Percentiles rank a stretch among this genome's conserved stretches.
phyloP scores from a whole-genome alignment of 2,113 vertebrate genomes.

The Cyprinodon variegatus region DNA sequence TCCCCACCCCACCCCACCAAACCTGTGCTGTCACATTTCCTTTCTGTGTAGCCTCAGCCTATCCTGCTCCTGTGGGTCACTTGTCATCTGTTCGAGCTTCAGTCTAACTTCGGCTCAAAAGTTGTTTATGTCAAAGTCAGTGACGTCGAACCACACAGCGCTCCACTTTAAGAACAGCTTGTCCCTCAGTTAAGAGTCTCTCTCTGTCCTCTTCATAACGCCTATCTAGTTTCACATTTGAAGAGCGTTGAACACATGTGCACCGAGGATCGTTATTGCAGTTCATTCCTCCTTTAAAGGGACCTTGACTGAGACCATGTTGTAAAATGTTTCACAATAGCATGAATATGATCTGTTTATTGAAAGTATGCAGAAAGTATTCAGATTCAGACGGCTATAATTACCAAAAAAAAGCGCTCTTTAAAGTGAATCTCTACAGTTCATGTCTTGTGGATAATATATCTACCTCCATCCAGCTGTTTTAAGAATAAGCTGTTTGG shows the following conservation, averaged over 20 bases:
- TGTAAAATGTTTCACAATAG: neutral
- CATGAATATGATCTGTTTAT: neutral
- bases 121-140: conserved; percentile 40
- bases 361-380: neutral
- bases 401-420: too few species aligned
- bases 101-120: conserved; percentile 23
- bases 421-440: too few species aligned
- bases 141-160: conserved; percentile 26
- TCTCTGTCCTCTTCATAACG: conserved; percentile 10
- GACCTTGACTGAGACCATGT: neutral
- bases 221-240: conserved; percentile 43
- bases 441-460: too few species aligned
- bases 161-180: conserved; percentile 57
- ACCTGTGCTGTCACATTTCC: conserved; percentile 14
- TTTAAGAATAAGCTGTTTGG: too few species aligned
- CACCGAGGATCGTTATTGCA: conserved; percentile 6
- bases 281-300: conserved; percentile 21
- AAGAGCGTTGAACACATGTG: neutral
- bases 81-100: conserved; percentile 18
- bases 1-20: neutral
- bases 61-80: conserved; percentile 18
- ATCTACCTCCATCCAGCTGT: too few species aligned
- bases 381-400: too few species aligned
- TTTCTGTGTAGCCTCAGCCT: neutral
- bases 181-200: conserved; percentile 25